A percentile compares a stretch with the other conserved stretches of the same genome.
Evolutionary conservation across 2,113 vertebrate species (phyloP).

Genomic region (Seriola dumerili): DNA sequence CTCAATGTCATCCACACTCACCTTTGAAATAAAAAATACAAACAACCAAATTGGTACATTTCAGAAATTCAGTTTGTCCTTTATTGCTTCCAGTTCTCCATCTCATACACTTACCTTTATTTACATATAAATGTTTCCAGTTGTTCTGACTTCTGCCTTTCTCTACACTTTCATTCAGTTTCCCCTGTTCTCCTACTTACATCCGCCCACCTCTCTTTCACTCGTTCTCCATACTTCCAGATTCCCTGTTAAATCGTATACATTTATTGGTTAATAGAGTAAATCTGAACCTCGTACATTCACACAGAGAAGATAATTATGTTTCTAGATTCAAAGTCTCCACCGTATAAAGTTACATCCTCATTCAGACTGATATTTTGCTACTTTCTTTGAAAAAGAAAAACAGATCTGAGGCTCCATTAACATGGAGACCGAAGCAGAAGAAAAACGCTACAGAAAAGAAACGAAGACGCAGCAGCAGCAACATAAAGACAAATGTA

Average conservation of each 20-base stretch:
- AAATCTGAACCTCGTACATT: constrained; percentile 17
- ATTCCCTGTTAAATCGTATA: not conserved
- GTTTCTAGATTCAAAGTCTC: constrained; percentile 8
- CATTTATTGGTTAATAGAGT: not conserved
- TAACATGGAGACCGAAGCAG: not conserved
- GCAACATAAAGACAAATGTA: not conserved
- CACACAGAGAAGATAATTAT: not conserved
- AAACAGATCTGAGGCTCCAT: not conserved
- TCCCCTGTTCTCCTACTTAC: not conserved
- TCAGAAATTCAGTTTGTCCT: not conserved
- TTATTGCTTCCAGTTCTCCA: constrained; percentile 28
- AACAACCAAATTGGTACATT: not conserved
- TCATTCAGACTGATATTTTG: not conserved
- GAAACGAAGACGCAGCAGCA: not conserved
- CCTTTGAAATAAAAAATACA: not conserved
- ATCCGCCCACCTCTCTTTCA: not conserved
- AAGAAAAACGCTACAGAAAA: not conserved
- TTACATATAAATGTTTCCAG: not conserved
- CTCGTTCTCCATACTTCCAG: not conserved
- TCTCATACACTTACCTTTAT: not conserved
- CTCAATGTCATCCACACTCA: no score
- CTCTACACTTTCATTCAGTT: not conserved
- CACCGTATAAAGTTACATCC: not conserved
- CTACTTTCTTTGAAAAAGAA: not conserved
- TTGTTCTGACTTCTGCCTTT: not conserved